Base-by-base conservation (phyloP, 2,888 invertebrate genomes). In the Drymonia ruficornis region DNA sequence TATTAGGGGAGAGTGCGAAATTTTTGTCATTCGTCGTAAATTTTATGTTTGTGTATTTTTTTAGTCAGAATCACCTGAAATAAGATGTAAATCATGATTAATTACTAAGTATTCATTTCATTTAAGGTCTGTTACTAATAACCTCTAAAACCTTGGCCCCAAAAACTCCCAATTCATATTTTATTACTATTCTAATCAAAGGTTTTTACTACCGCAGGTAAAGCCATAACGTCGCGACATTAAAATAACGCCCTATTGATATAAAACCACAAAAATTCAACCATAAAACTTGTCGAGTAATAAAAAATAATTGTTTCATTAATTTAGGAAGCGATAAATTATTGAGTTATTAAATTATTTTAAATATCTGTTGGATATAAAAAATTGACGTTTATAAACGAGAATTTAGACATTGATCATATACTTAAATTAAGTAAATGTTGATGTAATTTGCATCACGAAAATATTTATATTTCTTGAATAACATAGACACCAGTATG, bases 141-240 rank as follows among this genome's bases (percentile, higher is more conserved):
- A 13, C 5, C 6, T 36, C 36, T 36, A 0, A 36, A 36, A 40
- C 16, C 40, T 15, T 40, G 36, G n/a, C 5, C 4, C 3, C 0
- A n/a, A 36, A 31, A 38, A 38, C 38, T 43, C 28, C 18, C 47
- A 16, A 60, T 23, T 48, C 57, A 55, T 53, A 51, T 59, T 65
- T 63, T 55, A 66, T 72, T 64, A 68, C 44, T 59, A 52, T 59
- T 61, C 55, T 69, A 70, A 70, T 67, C 59, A 62, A 60, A 47
- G 34, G 43, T 50, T 67, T 72, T 71, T 65, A 63, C 50, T 42
- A 50, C 59, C 55, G 49, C 59, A 60, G 65, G 67, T 62, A 59
- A 60, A 50, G 53, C 55, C 54, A 55, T 59, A 53, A 61, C 54
- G 55, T 66, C 34, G 59, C 55, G 59, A 55, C 64, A 60, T 70